Evolutionary conservation across 2,888 invertebrate genomes (phyloP).

Genomic region (Lypha dubia): DNA sequence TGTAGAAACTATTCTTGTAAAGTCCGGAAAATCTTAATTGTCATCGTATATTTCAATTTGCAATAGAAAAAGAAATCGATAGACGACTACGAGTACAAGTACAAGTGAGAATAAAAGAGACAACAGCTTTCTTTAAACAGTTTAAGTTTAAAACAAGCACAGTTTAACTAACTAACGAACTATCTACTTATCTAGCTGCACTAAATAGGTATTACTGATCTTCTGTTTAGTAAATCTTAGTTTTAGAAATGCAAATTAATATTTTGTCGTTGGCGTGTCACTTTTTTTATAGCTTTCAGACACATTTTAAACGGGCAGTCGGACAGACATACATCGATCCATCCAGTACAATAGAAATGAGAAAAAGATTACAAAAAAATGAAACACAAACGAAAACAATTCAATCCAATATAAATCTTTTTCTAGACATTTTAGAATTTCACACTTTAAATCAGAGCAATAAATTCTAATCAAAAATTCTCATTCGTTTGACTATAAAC

Average conservation of each 20-base stretch:
- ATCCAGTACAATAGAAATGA: not conserved
- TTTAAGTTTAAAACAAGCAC: not conserved
- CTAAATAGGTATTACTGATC: not conserved
- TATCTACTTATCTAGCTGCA: constrained; percentile 4
- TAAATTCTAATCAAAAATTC: constrained; percentile 70
- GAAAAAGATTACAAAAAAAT: not conserved
- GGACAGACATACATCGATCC: not conserved
- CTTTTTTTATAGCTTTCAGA: constrained; percentile 27
- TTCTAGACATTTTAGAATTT: constrained; percentile 63
- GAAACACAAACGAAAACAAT: not conserved
- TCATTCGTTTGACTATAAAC: constrained; percentile 58
- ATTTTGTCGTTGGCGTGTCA: constrained; percentile 28
- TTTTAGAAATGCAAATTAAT: constrained; percentile 30
- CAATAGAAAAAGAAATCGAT: constrained; percentile 35
- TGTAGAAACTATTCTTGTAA: not conserved
- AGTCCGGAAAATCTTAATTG: constrained; percentile 84
- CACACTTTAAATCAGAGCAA: constrained; percentile 71
- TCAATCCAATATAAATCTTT: constrained; percentile 63
- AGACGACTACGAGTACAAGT: too few species aligned
- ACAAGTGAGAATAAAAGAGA: constrained; percentile 15
- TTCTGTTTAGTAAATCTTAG: constrained; percentile 45
- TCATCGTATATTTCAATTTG: constrained; percentile 81
- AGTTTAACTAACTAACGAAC: constrained; percentile 17
- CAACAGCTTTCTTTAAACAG: not conserved
- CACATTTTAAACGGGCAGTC: constrained; percentile 9